Percentiles rank a stretch among this genome's conserved stretches.
These are phyloP conservation scores for Biston stratarius DNA, from an alignment of 2,888 invertebrate genomes.

Conservation along the genomic window DNA sequence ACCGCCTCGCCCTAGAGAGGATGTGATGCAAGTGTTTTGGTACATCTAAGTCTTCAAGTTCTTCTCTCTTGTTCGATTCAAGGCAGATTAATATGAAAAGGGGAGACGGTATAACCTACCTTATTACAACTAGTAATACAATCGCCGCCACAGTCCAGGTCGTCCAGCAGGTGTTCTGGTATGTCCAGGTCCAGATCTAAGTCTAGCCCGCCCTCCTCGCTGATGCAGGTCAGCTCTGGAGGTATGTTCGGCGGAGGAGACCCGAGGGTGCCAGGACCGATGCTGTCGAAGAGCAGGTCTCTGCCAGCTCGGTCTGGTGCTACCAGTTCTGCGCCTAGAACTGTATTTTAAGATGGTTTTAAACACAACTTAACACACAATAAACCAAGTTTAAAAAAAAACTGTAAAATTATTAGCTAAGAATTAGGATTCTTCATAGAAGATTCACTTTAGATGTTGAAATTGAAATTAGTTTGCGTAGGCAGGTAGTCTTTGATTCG, in stretches of 20 bases:
- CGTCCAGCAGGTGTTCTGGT: slow-evolving; percentile 91
- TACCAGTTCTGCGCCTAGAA: slow-evolving; percentile 82
- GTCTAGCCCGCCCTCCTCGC: slow-evolving; percentile 94
- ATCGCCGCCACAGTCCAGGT: slow-evolving; percentile 92
- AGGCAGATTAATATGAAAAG: not conserved
- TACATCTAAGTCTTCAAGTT: too few relatives aligned
- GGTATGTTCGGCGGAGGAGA: slow-evolving; percentile 83
- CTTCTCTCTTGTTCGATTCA: too few relatives aligned
- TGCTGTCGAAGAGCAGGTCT: slow-evolving; percentile 74
- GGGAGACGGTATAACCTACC: slow-evolving; percentile 56
- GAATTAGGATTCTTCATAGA: too few relatives aligned
- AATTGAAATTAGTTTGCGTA: too few relatives aligned
- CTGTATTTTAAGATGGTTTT: slow-evolving; percentile 46
- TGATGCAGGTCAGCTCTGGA: slow-evolving; percentile 93
- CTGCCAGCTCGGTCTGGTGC: slow-evolving; percentile 77
- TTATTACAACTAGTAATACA: slow-evolving; percentile 95
- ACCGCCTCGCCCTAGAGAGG: too few relatives aligned
- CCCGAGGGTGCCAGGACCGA: slow-evolving; percentile 78
- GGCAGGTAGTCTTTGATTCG: too few relatives aligned
- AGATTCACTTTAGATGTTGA: too few relatives aligned
- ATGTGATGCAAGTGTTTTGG: too few relatives aligned
- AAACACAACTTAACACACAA: not conserved
- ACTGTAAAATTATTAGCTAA: too few relatives aligned
- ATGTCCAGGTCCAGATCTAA: slow-evolving; percentile 90
- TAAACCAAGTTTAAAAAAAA: too few relatives aligned